These are phyloP conservation scores for Saturnia pavonia DNA, from an alignment of 2,888 invertebrate genomes.

Conservation along the genomic window DNA sequence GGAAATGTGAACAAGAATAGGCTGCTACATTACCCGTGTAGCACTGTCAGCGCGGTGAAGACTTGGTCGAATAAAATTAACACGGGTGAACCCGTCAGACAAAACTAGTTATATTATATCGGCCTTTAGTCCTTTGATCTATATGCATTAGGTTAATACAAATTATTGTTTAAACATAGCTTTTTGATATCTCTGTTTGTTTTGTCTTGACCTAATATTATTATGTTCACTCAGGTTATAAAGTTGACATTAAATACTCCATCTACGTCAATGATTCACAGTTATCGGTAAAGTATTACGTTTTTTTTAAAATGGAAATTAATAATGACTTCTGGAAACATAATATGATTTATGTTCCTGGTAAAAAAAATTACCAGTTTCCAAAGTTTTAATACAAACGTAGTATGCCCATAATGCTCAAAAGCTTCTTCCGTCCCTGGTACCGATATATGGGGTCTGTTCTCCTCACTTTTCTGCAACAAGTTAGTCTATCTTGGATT, in stretches of 20 bases:
- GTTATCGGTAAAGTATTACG: background rate
- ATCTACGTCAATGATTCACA: slow-evolving; percentile 5
- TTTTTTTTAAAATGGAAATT: background rate
- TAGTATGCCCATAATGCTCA: background rate
- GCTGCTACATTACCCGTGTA: too few relatives aligned
- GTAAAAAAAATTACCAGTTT: background rate
- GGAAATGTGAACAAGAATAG: too few relatives aligned
- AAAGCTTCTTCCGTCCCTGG: too few relatives aligned
- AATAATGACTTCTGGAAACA: background rate
- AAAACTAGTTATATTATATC: background rate
- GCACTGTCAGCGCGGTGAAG: too few relatives aligned
- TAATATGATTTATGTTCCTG: background rate
- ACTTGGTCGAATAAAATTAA: too few relatives aligned
- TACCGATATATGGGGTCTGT: too few relatives aligned
- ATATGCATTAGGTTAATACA: background rate
- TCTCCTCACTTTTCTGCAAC: too few relatives aligned
- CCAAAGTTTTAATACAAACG: background rate
- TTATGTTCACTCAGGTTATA: background rate
- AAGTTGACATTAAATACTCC: background rate
- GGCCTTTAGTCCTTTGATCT: background rate
- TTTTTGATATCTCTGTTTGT: slow-evolving; percentile 10
- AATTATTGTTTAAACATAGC: background rate
- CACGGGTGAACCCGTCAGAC: too few relatives aligned
- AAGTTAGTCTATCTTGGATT: too few relatives aligned
- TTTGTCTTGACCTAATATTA: slow-evolving; percentile 1